A percentile compares a stretch with the other conserved stretches of the same genome.
Evolutionary conservation across 2,888 invertebrate genomes (phyloP).

Genomic region (Clivina fossor): DNA sequence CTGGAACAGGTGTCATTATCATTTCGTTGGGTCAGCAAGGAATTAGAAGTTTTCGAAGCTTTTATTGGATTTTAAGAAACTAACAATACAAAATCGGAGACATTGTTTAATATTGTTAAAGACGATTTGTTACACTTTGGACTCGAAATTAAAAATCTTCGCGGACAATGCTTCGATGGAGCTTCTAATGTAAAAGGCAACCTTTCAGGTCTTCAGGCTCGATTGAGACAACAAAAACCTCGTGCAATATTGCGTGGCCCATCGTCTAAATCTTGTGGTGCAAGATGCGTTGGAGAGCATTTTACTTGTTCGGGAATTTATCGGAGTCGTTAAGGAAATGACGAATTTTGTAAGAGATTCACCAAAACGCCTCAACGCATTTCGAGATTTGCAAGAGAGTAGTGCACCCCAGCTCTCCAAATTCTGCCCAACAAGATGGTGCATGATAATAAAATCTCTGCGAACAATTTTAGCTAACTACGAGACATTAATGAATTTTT

Average conservation of each 20-base stretch:
- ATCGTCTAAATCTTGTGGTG: conserved; percentile 18
- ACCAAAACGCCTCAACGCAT: too few species aligned
- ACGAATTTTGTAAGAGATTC: too few species aligned
- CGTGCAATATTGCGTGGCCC: conserved; percentile 12
- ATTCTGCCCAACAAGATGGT: too few species aligned
- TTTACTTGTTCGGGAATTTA: too few species aligned
- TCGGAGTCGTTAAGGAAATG: too few species aligned
- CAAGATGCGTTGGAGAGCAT: too few species aligned
- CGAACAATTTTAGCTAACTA: too few species aligned
- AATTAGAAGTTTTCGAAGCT: conserved; percentile 12
- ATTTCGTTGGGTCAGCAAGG: conserved; percentile 4
- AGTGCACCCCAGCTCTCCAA: too few species aligned
- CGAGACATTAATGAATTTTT: too few species aligned
- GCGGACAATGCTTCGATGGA: conserved; percentile 20
- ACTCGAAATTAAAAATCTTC: conserved; percentile 19
- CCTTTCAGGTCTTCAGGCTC: conserved; percentile 12
- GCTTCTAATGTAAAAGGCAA: conserved; percentile 16
- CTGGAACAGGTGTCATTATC: conserved; percentile 14
- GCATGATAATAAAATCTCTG: too few species aligned
- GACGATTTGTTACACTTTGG: conserved; percentile 19
- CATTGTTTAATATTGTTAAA: conserved; percentile 9
- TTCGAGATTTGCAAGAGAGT: too few species aligned
- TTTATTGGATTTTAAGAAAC: conserved; percentile 16
- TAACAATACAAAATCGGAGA: conserved; percentile 9
- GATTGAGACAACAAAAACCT: conserved; percentile 16